Base-by-base conservation (phyloP, 2,797 vertebrate genomes). In the Eidolon dupreanum region DNA sequence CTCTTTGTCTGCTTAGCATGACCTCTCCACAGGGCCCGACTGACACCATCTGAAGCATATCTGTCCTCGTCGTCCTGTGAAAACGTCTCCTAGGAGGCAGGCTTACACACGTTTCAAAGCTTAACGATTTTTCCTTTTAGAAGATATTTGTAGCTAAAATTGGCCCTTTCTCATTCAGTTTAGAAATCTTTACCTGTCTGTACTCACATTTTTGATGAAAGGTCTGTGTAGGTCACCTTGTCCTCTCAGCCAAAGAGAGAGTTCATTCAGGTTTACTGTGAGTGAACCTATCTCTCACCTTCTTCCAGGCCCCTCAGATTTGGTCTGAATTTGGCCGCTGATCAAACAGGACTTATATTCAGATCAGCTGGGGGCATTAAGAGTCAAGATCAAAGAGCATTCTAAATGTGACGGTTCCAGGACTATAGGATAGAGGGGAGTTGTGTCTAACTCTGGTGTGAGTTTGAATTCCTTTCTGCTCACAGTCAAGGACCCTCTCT, bases 381-480 rank as follows among this genome's bases (percentile, higher is more conserved):
- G 57, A 4, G 51, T 57, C 51, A 77, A 51, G 13, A 12, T 17
- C 4, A 63, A 57, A 78, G 11, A 31, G 8, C 6, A 43, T 51
- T 22, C 51, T 31, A 53, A 57, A 51, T 15, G 22, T 3, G 41
- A 26, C 24, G 26, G 3, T 66, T 38, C 75, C 43, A 55, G 51
- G 8, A 9, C n/a, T 55, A 2, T 9, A 20, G 28, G 24, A 36
- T 36, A 0, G 0, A 20, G 22, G 19, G 2, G 33, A 20, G 71
- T 49, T 49, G 49, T 16, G 15, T 16, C 49, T 49, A 8, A 49
- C 46, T 49, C 46, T 46, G 46, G 13, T 13, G 46, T 46, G 46
- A 46, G 46, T 12, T 46, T 13, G 46, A 46, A 46, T 46, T 46
- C 46, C 46, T 13, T 46, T 46, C 43, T 46, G 46, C 46, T 46